These are phyloP conservation scores for Strix occidentalis DNA, from an alignment of 2,797 vertebrate genomes.

Conservation along the genomic window DNA sequence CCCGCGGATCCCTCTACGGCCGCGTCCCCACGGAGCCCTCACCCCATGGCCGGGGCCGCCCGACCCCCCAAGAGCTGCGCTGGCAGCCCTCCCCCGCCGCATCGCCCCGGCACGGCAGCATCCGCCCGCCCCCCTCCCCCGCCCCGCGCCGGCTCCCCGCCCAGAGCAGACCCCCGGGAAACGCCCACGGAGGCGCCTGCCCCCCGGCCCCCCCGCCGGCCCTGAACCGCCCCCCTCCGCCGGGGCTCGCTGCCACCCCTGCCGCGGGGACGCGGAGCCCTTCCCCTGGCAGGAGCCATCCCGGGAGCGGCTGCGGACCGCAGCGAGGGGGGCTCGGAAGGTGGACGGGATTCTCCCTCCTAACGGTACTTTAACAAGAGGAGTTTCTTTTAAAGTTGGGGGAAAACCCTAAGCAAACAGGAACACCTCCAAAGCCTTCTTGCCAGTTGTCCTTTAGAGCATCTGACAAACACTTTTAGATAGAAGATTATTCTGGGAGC, in stretches of 20 bases:
- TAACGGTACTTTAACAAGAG: background rate
- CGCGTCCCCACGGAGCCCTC: background rate
- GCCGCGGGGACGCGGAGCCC: background rate
- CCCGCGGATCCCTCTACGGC: background rate
- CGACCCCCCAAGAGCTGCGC: background rate
- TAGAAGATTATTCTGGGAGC: background rate
- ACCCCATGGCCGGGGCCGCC: background rate
- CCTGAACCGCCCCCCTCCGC: background rate
- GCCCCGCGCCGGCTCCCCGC: background rate
- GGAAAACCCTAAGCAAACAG: fast-evolving
- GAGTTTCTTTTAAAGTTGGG: background rate
- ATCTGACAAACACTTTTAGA: background rate
- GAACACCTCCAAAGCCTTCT: background rate
- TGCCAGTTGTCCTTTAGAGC: background rate
- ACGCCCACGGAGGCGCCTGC: background rate
- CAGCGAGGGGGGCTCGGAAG: background rate
- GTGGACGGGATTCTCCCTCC: background rate
- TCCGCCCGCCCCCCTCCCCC: too few relatives aligned
- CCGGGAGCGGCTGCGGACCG: background rate
- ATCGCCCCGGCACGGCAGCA: background rate
- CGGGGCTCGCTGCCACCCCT: background rate
- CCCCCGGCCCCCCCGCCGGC: background rate
- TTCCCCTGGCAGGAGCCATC: background rate
- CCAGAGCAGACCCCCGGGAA: constrained; percentile 5
- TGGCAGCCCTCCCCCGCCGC: background rate